These are phyloP conservation scores for Rhopalosiphum maidis DNA, from an alignment of 1,140 invertebrate genomes.

Conservation along the genomic window DNA sequence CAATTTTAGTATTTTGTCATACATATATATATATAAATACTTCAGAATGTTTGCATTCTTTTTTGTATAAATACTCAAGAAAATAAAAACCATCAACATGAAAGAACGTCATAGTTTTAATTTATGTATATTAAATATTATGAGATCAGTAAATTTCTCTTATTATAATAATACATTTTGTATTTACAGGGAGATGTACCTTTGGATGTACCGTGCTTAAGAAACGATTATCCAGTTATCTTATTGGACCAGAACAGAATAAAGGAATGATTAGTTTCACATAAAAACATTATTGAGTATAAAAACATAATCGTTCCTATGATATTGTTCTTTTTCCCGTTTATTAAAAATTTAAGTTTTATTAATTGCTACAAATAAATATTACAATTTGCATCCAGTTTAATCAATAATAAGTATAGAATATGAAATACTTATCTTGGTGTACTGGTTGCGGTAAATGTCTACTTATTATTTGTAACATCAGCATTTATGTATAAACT, in stretches of 20 bases:
- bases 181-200: slow-evolving; percentile 41
- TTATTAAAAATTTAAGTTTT: not conserved
- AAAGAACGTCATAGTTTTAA: not conserved
- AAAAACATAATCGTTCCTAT: slow-evolving; percentile 2
- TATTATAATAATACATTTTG: not conserved
- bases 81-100: not conserved
- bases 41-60: not conserved
- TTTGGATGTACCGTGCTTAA: slow-evolving; percentile 39
- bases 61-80: not conserved
- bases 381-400: not conserved
- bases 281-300: not conserved
- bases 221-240: slow-evolving; percentile 48
- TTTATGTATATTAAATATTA: not conserved
- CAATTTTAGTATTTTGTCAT: no score
- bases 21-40: no score
- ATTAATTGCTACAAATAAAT: not conserved
- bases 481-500: not conserved
- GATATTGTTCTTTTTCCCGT: not conserved
- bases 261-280: not conserved
- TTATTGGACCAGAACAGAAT: slow-evolving; percentile 10
- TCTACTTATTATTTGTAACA: not conserved
- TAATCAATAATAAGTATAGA: not conserved
- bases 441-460: not conserved
- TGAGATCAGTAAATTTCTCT: not conserved
- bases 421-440: not conserved